Evolutionary conservation across 2,113 vertebrate species (phyloP).

Genomic region (Hydrolagus affinis): DNA sequence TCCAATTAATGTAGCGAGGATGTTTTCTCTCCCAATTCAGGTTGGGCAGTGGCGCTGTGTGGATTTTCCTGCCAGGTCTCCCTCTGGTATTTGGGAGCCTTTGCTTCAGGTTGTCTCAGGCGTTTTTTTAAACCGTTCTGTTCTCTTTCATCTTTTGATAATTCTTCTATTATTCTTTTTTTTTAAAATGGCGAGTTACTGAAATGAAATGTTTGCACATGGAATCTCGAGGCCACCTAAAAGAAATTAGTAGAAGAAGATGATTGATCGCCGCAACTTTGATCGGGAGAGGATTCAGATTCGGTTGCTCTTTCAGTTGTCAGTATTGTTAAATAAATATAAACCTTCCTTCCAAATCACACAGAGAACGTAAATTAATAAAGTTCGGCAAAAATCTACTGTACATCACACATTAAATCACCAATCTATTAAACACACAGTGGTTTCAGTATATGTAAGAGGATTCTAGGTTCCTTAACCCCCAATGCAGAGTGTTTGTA

Average conservation of each 20-base stretch:
- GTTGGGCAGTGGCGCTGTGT: conserved; percentile 9
- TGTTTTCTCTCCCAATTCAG: background rate
- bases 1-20: too few relatives aligned
- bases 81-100: background rate
- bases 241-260: background rate
- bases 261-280: too few relatives aligned
- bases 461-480: background rate
- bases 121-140: conserved; percentile 7
- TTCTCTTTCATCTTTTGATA: conserved; percentile 4
- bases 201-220: conserved; percentile 15
- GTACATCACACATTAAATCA: background rate
- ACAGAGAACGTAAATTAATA: background rate
- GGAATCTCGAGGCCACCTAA: conserved; percentile 11
- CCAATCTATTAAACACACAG: too few relatives aligned
- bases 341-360: background rate
- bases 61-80: background rate
- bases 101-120: background rate
- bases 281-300: too few relatives aligned
- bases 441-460: background rate
- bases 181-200: background rate
- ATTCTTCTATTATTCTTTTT: background rate
- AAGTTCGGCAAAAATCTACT: background rate
- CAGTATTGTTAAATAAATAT: too few relatives aligned
- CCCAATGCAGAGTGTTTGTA: background rate
- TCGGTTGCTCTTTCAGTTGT: too few relatives aligned